Evolutionary conservation across 30 jellyfish, hydroid and myxozoan species (phyloP), one percentile per base, ranked within the genome.

Genomic region (Rhopilema esculentum): DNA sequence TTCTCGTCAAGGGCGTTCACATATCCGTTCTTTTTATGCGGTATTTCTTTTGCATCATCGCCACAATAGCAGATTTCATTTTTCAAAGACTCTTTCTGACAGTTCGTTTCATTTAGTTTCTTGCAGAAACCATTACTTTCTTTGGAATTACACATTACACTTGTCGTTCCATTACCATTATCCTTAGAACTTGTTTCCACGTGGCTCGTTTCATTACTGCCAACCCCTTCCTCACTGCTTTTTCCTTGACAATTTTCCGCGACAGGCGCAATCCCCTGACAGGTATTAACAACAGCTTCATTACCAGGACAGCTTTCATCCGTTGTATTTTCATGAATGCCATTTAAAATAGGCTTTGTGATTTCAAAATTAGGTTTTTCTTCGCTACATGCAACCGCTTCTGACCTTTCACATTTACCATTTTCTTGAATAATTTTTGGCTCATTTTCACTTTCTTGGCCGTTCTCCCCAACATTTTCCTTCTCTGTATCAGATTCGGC

Each of bases 61-160:
- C 96, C 96, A 77, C 96, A 88, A 16, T 22, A 30, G 74, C 96
- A 88, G 71, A 52, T 80, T 19, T 88, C 96, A 18, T 75, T 28
- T 12, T n/a, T 27, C 6, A 51, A 1, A 0, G 66, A 32, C n/a
- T 75, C 96, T 17, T 50, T 72, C 20, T 24, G 64, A 15, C 64
- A 21, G 66, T 72, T 31, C 27, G 26, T 24, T 33, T 66, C 69
- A 86, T 26, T 30, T 28, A 19, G 26, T 8, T 67, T 67, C 32
- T 48, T 16, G 0, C 23, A 19, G 12, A 8, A 25, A 64, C 72
- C 82, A 57, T 52, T 33, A 80, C 32, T 77, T 50, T 77, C 78
- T 26, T 25, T 77, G 28, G 76, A 17, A 26, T 23, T 19, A 66
- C 77, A 66, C 12, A 40, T 12, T 40, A 12, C 57, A 40, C 12